phyloP scores from a whole-genome alignment of 2,888 invertebrate species.

The Brachypalpus laphriformis region DNA sequence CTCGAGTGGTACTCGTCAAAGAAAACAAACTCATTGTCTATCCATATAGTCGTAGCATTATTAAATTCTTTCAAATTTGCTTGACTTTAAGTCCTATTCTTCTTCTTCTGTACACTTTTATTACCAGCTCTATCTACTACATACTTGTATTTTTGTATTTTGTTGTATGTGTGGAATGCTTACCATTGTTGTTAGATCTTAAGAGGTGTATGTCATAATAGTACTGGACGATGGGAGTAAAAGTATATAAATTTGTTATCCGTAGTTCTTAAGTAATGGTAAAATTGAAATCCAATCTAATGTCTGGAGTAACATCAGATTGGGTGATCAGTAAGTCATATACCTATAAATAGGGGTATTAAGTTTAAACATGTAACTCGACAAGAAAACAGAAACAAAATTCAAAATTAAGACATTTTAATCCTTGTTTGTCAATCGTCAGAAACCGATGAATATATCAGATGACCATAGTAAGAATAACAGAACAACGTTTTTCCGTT shows the following conservation, averaged over 20 bases:
- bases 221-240: constrained; percentile 2
- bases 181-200: constrained; percentile 38
- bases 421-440: not conserved
- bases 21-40: not conserved
- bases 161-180: constrained; percentile 46
- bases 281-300: not conserved
- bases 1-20: not conserved
- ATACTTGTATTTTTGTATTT: constrained; percentile 21
- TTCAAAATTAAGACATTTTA: constrained; percentile 1
- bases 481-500: no score
- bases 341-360: not conserved
- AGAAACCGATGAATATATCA: no score
- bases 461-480: no score
- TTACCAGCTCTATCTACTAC: not conserved
- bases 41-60: not conserved
- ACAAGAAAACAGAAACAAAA: not conserved
- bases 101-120: constrained; percentile 4
- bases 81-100: not conserved
- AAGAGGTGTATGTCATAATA: not conserved
- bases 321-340: not conserved
- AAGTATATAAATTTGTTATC: constrained; percentile 2
- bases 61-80: constrained; percentile 16
- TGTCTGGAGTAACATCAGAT: not conserved
- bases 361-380: not conserved
- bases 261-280: constrained; percentile 2